Evolutionary conservation across 1,140 invertebrate species (phyloP).

Genomic region (Telenomus remus): DNA sequence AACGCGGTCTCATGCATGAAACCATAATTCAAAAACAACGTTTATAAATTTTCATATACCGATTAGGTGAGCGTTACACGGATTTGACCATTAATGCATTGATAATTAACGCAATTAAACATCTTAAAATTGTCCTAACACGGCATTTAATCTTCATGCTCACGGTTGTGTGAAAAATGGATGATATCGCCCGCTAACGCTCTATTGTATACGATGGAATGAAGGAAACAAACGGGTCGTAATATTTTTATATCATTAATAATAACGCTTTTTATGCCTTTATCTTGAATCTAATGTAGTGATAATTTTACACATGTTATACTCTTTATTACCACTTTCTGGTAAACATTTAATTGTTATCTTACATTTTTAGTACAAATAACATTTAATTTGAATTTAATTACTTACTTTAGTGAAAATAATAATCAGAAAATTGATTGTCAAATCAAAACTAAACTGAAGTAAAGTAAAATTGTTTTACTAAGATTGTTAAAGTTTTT

Average conservation of each 20-base stretch:
- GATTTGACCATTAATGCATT: slow-evolving; percentile 7
- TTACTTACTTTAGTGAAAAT: too few relatives aligned
- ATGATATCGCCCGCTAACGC: slow-evolving; percentile 16
- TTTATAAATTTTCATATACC: neutral
- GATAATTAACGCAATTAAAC: slow-evolving; percentile 35
- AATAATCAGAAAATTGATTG: too few relatives aligned
- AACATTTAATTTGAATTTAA: too few relatives aligned
- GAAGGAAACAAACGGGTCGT: slow-evolving; percentile 5
- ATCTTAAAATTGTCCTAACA: slow-evolving; percentile 23
- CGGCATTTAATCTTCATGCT: slow-evolving; percentile 21
- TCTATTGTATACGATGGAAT: slow-evolving; percentile 3
- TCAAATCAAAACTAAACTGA: too few relatives aligned
- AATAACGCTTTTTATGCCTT: slow-evolving; percentile 14
- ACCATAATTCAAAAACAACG: too few relatives aligned
- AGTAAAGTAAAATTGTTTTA: too few relatives aligned
- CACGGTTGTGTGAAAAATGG: slow-evolving; percentile 43
- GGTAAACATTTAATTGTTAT: neutral
- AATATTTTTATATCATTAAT: slow-evolving; percentile 27
- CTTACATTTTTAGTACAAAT: too few relatives aligned
- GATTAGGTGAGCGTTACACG: neutral
- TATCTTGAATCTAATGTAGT: slow-evolving; percentile 34
- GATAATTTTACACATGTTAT: slow-evolving; percentile 20
- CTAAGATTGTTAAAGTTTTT: too few relatives aligned
- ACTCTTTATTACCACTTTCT: slow-evolving; percentile 32
- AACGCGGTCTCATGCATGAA: too few relatives aligned